Evolutionary conservation across 2,797 vertebrate genomes (phyloP), one percentile per base, ranked within the genome.

Genomic region (Cyprinodon diabolis): DNA sequence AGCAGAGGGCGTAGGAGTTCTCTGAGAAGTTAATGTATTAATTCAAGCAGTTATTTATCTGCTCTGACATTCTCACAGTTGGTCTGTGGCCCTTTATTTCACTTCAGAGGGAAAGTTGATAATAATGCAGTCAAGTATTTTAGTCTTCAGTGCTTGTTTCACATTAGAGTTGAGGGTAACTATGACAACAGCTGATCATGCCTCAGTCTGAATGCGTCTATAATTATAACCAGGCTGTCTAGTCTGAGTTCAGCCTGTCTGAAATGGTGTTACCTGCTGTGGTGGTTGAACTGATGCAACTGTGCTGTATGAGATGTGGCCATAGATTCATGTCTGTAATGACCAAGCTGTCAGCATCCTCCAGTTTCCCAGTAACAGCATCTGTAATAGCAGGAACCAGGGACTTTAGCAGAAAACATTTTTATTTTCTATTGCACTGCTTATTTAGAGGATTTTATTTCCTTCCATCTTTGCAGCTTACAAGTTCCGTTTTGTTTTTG

Each of bases 1-100:
- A 87, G 84, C n/a, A 90, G 91, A 88, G 86, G 86, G 47, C 90
- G 62, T 3, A 84, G 84, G 68, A 86, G 60, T 71, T 69, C 69
- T 80, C 78, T 75, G 51, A 78, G 76, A 37, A 69, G 19, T 45
- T 49, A 25, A 1, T n/a, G 23, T 15, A 21, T n/a, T 60, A 15
- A 48, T 6, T 37, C 69, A 68, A 35, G 60, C 51, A 47, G 35
- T 21, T 73, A 17, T 40, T 2, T 55, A 35, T 52, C 63, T 35
- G 51, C 57, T 4, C 52, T 68, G 68, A 63, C 60, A 43, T 54
- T 23, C 45, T 75, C 9, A 14, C 60, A 25, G 52, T n/a, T 52
- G 17, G 15, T 55, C 68, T 45, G 37, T 47, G 35, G 47, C 23
- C 19, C 19, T 68, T 69, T 6, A 43, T 17, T 51, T 66, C 48